Evolutionary conservation across 2,797 vertebrate species (phyloP), one percentile per base, ranked within the genome.

Genomic region (Lateolabrax maculatus): DNA sequence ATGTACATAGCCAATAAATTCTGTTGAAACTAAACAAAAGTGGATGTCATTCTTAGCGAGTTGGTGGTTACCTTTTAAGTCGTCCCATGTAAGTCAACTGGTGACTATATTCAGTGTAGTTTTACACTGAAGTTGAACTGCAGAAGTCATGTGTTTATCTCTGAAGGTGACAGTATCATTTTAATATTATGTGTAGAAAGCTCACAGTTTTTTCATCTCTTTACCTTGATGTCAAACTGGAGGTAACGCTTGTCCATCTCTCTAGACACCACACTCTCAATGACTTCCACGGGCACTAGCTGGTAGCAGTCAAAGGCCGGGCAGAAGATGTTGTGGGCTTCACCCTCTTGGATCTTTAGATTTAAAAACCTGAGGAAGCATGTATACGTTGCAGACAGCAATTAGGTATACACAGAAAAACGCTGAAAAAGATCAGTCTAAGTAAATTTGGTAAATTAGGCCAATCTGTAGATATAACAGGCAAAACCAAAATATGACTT

Each of bases 271-370:
- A 99, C 97, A 81, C 98, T 98, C 94, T 99, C 98, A 86, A 99
- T 99, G 91, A 99, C 96, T 87, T 99, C 98, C 86, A 99, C 98
- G 89, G 98, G 98, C 80, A 99, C 98, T 62, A 97, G 96, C 91
- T 99, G 98, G 94, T 98, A 99, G 92, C 98, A 99, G 89, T 99
- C 98, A 86, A 96, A 98, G 3, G 98, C 98, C 43, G 98, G 98
- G 88, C 98, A 99, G 90, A 99, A 98, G 94, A 99, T 99, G 92
- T 99, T 99, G 93, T 99, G 98, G 63, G 98, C 98, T 94, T 99
- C 98, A 85, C 98, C 98, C 81, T 99, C 98, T 87, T 99, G 98
- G 93, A 99, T 99, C 95, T 99, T 99, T 85, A 99, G 88, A 94
- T 99, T 99, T 82, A 99, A 95, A 95, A 99, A 99, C 87, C 98